phyloP scores from a whole-genome alignment of 2,113 vertebrate genomes.

The Muscicapa adusta region DNA sequence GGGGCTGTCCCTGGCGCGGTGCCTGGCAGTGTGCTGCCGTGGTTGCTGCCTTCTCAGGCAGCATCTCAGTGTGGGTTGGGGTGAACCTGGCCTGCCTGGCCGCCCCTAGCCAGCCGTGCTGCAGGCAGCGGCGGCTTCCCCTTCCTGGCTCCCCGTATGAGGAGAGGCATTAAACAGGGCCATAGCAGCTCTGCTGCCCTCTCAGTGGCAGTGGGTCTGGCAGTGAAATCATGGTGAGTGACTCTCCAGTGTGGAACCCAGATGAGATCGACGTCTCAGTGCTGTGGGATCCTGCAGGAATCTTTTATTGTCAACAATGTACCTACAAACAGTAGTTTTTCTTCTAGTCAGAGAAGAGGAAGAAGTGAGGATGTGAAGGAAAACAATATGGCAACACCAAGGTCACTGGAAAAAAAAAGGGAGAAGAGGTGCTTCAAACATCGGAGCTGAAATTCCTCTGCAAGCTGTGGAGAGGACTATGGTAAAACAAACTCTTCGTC shows the following conservation, averaged over 20 bases:
- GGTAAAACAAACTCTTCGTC: no score
- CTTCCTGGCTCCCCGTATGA: rapidly evolving
- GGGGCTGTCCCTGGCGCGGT: background rate
- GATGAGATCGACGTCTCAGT: rapidly evolving
- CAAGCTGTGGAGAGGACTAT: background rate
- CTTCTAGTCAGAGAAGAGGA: background rate
- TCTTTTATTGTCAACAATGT: background rate
- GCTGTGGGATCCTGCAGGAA: background rate
- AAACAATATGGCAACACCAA: background rate
- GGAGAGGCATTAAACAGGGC: background rate
- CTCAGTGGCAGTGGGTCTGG: rapidly evolving
- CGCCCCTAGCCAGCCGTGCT: background rate
- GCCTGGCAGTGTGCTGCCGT: rapidly evolving
- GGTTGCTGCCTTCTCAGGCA: background rate
- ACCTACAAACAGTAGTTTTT: background rate
- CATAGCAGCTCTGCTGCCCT: rapidly evolving
- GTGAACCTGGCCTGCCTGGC: background rate
- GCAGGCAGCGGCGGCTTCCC: no score
- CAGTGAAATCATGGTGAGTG: rapidly evolving
- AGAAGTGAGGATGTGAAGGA: background rate
- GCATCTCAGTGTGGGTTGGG: rapidly evolving
- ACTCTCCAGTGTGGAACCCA: rapidly evolving
- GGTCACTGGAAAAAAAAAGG: background rate
- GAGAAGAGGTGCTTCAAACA: no score
- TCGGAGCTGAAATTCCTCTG: background rate